Evolutionary conservation across 2,113 vertebrate genomes (phyloP).

Genomic region (Lynx canadensis): DNA sequence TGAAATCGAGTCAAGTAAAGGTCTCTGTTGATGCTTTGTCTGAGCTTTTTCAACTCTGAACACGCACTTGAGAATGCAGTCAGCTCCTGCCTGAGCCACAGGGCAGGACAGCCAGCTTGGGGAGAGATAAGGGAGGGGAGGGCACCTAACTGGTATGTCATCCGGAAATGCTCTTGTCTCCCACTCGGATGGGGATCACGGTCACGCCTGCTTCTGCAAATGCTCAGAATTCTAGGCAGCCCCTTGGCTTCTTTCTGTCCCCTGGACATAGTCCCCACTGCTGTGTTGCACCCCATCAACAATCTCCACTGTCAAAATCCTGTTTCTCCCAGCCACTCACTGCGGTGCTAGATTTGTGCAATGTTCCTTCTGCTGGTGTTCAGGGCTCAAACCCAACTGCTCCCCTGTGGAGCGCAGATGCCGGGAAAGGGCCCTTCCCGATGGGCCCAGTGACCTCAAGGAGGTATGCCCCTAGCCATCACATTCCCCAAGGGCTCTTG

Average conservation of each 20-base stretch:
- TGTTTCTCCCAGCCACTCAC: not conserved
- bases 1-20: not conserved
- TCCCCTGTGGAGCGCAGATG: not conserved
- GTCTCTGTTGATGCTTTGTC: not conserved
- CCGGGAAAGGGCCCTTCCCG: not conserved
- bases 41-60: not conserved
- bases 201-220: not conserved
- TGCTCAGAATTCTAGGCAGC: not conserved
- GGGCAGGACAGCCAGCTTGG: not conserved
- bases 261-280: not conserved
- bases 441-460: not conserved
- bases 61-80: not conserved
- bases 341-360: rapidly evolving
- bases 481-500: not conserved
- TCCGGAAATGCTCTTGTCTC: not conserved
- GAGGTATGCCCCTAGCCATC: not conserved
- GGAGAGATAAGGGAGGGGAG: rapidly evolving
- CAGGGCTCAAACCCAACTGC: not conserved
- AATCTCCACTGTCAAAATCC: not conserved
- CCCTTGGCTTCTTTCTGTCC: not conserved
- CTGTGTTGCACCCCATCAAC: not conserved
- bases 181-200: rapidly evolving
- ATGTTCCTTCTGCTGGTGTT: not conserved
- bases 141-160: not conserved
- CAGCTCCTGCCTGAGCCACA: not conserved